phyloP scores from a whole-genome alignment of 2,113 vertebrate species.

The Argyrosomus japonicus region DNA sequence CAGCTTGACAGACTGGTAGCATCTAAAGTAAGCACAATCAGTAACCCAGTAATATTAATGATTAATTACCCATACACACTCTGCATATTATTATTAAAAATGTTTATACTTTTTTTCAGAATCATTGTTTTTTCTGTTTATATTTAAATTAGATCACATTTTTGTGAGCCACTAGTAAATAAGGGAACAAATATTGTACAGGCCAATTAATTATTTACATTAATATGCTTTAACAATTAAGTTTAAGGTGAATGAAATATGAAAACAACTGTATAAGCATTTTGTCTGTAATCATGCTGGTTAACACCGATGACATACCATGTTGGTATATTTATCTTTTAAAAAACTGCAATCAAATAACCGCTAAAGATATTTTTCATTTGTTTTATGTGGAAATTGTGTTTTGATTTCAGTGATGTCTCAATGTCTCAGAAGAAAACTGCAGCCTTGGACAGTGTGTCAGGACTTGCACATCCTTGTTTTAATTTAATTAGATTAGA shows the following conservation, averaged over 20 bases:
- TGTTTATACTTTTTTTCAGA: neutral
- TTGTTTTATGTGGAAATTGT: conserved; percentile 1
- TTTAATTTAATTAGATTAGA: conserved; percentile 77
- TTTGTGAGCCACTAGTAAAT: neutral
- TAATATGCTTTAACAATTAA: neutral
- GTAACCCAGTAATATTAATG: neutral
- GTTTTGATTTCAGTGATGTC: neutral
- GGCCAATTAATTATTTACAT: neutral
- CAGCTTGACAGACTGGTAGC: neutral
- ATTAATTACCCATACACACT: neutral
- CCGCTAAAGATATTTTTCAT: neutral
- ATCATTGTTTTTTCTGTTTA: neutral
- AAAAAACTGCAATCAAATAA: conserved; percentile 9
- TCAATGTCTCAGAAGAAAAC: conserved; percentile 20
- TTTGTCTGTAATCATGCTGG: neutral
- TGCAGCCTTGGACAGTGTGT: conserved; percentile 53
- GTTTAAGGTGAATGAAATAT: neutral
- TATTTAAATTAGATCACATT: neutral
- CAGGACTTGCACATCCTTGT: conserved; percentile 58
- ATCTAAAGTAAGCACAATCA: neutral
- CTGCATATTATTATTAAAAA: neutral
- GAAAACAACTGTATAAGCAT: neutral
- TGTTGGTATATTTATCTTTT: neutral
- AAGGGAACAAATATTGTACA: neutral
- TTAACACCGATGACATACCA: neutral